phyloP scores from a whole-genome alignment of 2,113 vertebrate species.

The Myotis lucifugus region DNA sequence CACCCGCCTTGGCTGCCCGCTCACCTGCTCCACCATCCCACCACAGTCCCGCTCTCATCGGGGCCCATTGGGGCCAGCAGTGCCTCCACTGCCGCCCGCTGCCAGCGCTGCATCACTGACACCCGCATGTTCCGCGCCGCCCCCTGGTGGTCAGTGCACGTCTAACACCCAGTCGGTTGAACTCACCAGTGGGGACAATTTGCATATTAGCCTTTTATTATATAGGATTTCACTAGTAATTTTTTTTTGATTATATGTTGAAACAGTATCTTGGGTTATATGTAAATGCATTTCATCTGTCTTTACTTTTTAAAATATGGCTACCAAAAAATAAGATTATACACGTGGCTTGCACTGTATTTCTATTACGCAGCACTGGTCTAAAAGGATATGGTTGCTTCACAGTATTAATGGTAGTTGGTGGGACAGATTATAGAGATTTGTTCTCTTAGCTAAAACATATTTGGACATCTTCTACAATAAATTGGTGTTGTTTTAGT shows the following conservation, averaged over 20 bases:
- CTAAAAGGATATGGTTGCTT: not conserved
- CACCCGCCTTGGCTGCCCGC: too few species aligned
- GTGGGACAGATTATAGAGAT: not conserved
- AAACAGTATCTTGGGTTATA: not conserved
- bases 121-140: too few species aligned
- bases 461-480: slow-evolving; percentile 26
- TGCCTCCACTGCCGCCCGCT: too few species aligned
- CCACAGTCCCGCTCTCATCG: too few species aligned
- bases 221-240: not conserved
- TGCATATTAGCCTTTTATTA: too few species aligned
- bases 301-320: not conserved
- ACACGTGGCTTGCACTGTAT: not conserved
- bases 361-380: not conserved
- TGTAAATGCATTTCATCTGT: not conserved
- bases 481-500: not conserved
- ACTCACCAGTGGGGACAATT: too few species aligned
- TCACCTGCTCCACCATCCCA: too few species aligned
- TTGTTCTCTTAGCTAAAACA: slow-evolving; percentile 34
- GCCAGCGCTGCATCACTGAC: too few species aligned
- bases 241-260: not conserved
- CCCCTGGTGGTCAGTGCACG: too few species aligned
- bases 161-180: too few species aligned
- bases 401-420: not conserved
- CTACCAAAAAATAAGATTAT: slow-evolving; percentile 1
- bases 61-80: too few species aligned